Base-by-base conservation (phyloP, 1,140 invertebrate genomes). In the Eciton burchellii region DNA sequence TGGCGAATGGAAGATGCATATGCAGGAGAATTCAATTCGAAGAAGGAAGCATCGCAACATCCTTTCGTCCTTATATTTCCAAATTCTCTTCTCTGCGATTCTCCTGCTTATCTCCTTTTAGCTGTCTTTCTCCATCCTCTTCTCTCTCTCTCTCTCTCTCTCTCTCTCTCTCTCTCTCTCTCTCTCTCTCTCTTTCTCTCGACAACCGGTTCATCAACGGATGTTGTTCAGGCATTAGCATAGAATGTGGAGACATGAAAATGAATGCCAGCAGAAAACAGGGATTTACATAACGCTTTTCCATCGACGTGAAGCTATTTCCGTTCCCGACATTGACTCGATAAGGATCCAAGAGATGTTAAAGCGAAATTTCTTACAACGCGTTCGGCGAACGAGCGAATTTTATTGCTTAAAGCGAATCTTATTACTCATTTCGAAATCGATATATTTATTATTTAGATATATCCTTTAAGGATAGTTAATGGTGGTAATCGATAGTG, bases 261-360 rank as follows among this genome's bases (percentile, higher is more conserved):
- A 91, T 91, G 88, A 89, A 88, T 90, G 83, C 82, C 65, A 86
- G 87, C 92, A 93, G 93, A 92, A 93, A 93, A 90, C 91, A 66
- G 83, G 82, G 90, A 93, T 93, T 93, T 93, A 89, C 92, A 93
- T 93, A 93, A 90, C 90, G 86, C 89, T 92, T 93, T 93, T 92
- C 89, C 89, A 91, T 92, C 89, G 92, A 91, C 89, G 68, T 63
- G 88, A 90, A 89, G 89, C 82, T 84, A 89, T 91, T 92, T 92
- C 91, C 91, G 91, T 66, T 86, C 84, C n/a, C 60, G 71, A 54
- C 29, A 21, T 82, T 43, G 70, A 24, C 71, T 63, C 57, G 47
- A 35, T 45, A 45, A 21, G 59, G 77, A 49, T 45, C 26, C 45
- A 35, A 43, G 71, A 45, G 45, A 43, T 57, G 29, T 54, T 45